A percentile compares a stretch with the other conserved stretches of the same genome.
phyloP scores from a whole-genome alignment of 2,113 vertebrate genomes.

The Antechinus stuartii region DNA sequence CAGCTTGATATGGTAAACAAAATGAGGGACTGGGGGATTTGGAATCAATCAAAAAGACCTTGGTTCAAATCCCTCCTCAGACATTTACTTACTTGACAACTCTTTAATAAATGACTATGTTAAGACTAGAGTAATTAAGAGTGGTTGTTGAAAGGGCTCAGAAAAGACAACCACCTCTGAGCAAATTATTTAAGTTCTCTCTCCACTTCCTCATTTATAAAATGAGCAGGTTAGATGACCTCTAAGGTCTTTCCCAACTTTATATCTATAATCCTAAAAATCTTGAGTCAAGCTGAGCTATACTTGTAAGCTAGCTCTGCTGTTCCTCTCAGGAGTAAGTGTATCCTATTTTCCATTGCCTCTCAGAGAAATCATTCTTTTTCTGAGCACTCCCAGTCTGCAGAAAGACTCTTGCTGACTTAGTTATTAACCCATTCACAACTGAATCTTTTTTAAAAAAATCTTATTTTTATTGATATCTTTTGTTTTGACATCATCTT shows the following conservation, averaged over 20 bases:
- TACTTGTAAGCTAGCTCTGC: background rate
- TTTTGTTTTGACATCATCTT: background rate
- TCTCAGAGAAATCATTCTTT: background rate
- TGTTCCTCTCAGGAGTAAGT: background rate
- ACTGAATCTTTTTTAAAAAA: background rate
- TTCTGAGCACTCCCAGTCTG: background rate
- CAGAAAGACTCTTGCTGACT: background rate
- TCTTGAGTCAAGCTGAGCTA: background rate
- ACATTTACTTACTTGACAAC: background rate
- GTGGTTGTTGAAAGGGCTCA: background rate
- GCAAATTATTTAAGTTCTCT: background rate
- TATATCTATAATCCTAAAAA: background rate
- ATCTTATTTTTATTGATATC: background rate
- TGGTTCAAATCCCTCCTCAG: background rate
- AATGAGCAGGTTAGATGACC: background rate
- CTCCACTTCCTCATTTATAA: background rate
- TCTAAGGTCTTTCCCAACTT: background rate
- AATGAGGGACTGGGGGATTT: background rate
- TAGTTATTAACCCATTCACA: background rate
- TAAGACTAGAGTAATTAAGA: background rate
- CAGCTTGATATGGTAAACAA: background rate
- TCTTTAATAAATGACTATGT: background rate
- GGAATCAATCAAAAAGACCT: background rate
- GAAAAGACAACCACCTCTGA: background rate
- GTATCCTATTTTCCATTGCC: background rate